These are phyloP conservation scores for Callimorpha dominula DNA, from an alignment of 2,888 invertebrate species.

Conservation along the genomic window DNA sequence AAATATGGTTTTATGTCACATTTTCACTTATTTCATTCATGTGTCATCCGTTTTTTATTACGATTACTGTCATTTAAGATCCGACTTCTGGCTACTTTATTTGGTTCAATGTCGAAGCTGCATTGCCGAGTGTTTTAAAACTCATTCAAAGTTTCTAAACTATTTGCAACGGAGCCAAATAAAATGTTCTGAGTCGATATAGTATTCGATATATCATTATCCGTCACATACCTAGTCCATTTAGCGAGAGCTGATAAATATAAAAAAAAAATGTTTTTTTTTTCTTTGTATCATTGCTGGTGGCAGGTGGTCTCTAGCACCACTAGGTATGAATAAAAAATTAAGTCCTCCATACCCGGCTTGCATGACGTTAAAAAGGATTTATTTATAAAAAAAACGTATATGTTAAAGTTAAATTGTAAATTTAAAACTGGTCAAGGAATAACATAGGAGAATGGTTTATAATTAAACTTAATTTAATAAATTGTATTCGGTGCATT, in stretches of 20 bases:
- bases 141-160: neutral
- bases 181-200: neutral
- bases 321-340: no score
- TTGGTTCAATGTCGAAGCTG: neutral
- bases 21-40: conserved; percentile 22
- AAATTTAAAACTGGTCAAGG: no score
- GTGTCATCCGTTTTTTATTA: neutral
- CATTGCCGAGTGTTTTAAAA: neutral
- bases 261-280: no score
- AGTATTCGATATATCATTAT: neutral
- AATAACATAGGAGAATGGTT: no score
- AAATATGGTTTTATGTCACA: conserved; percentile 50
- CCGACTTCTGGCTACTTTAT: neutral
- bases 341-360: no score
- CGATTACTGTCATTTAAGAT: neutral
- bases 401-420: no score
- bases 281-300: no score
- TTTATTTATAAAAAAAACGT: no score
- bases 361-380: no score
- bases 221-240: neutral
- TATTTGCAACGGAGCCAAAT: neutral
- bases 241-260: conserved; percentile 4
- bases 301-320: no score
- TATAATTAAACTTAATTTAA: no score
- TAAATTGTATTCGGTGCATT: no score